phyloP scores from a whole-genome alignment of 2,797 vertebrate genomes.

The Helicolenus hilgendorfi region DNA sequence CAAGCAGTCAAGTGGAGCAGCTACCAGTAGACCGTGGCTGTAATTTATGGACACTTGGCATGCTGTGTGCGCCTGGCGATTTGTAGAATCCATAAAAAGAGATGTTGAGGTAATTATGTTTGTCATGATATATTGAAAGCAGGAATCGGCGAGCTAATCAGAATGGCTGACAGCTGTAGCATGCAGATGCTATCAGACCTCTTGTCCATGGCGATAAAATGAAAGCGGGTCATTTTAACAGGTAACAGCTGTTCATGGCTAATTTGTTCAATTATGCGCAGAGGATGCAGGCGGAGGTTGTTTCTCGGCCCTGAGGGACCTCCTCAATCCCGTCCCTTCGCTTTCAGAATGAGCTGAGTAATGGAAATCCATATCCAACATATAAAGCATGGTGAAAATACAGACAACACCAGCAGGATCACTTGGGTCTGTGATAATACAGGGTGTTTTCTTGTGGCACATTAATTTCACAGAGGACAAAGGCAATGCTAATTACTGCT shows the following conservation, averaged over 20 bases:
- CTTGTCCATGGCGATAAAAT: conserved; percentile 88
- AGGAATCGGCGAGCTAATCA: conserved; percentile 84
- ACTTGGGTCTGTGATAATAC: conserved; percentile 9
- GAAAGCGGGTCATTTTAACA: conserved; percentile 91
- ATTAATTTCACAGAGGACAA: conserved; percentile 31
- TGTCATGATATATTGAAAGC: conserved; percentile 89
- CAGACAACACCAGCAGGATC: conserved; percentile 15
- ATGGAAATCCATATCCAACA: conserved; percentile 69
- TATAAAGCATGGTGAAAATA: conserved; percentile 6
- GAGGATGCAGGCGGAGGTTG: conserved; percentile 84
- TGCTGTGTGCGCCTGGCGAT: conserved; percentile 71
- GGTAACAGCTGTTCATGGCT: conserved; percentile 90
- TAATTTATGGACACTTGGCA: conserved; percentile 88
- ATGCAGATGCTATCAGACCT: conserved; percentile 90
- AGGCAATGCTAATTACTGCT: conserved; percentile 23
- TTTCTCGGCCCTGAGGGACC: conserved; percentile 76
- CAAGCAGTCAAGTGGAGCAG: conserved; percentile 49
- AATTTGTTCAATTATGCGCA: conserved; percentile 90
- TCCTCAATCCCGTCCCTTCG: conserved; percentile 43
- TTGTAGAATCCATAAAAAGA: conserved; percentile 91
- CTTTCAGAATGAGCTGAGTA: conserved; percentile 58
- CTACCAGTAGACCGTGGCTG: conserved; percentile 48
- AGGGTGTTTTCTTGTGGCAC: conserved; percentile 4
- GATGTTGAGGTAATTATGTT: conserved; percentile 91
- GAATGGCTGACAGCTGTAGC: conserved; percentile 89